Evolutionary conservation across 2,113 vertebrate species (phyloP).

Genomic region (Alosa alosa): DNA sequence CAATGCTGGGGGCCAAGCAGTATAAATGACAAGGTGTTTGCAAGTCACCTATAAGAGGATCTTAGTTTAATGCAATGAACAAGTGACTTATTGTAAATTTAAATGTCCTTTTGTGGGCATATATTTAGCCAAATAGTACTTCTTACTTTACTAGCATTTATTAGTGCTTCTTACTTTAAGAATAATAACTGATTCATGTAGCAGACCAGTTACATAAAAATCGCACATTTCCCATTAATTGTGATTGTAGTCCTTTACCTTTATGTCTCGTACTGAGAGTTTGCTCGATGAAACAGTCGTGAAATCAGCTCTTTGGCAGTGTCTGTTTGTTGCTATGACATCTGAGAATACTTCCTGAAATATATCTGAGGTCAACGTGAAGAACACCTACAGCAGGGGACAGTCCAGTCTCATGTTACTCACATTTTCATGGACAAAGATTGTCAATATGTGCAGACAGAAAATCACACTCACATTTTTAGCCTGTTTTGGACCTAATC

Average conservation of each 20-base stretch:
- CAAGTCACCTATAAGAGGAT: not conserved
- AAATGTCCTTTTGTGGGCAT: not conserved
- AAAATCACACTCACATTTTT: not conserved
- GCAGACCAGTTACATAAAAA: not conserved
- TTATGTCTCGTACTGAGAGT: slow-evolving; percentile 49
- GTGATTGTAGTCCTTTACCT: slow-evolving; percentile 55
- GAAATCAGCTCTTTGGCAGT: slow-evolving; percentile 41
- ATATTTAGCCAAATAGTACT: not conserved
- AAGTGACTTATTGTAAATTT: not conserved
- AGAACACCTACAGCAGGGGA: slow-evolving; percentile 58
- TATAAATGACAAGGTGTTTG: not conserved
- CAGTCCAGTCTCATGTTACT: not conserved
- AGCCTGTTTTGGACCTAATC: not conserved
- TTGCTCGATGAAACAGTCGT: slow-evolving; percentile 31
- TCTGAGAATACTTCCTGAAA: slow-evolving; percentile 46
- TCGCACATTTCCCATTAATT: not conserved
- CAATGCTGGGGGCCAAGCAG: too few species aligned
- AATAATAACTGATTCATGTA: not conserved
- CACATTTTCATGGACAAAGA: not conserved
- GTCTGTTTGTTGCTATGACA: slow-evolving; percentile 20
- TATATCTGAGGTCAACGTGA: slow-evolving; percentile 63
- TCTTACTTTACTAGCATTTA: not conserved
- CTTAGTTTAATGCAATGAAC: not conserved
- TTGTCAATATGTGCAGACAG: not conserved
- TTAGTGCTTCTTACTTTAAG: not conserved